Percentiles rank a stretch among this genome's conserved stretches.
Conservation (phyloP, 2,888 invertebrate species). For the Polyploca ridens region DNA sequence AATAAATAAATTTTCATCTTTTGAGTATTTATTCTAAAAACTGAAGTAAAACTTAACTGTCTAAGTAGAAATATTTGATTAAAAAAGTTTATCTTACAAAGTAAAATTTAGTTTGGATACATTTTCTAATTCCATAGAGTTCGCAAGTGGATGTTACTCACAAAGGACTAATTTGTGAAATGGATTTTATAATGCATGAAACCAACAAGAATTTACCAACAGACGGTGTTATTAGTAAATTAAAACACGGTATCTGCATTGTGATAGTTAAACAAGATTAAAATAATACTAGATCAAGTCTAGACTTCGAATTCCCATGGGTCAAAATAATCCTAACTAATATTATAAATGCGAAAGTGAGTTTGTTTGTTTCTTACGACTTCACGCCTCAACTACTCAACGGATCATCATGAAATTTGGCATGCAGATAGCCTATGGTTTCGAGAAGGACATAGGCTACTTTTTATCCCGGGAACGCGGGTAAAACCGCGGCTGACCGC, state of each 20-base stretch:
- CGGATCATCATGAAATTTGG: too few species aligned
- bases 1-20: neutral
- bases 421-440: too few species aligned
- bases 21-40: neutral
- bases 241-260: neutral
- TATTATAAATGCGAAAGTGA: neutral
- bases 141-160: neutral
- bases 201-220: neutral
- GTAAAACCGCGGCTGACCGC: too few species aligned
- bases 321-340: neutral
- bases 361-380: too few species aligned
- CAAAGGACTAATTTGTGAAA: conserved; percentile 12
- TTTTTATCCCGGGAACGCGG: too few species aligned
- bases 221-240: neutral
- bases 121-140: neutral
- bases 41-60: neutral
- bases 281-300: neutral
- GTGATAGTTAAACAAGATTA: neutral
- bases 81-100: neutral
- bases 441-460: too few species aligned
- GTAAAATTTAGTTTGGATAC: neutral
- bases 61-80: neutral
- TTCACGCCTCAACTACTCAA: too few species aligned
- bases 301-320: neutral
- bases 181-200: conserved; percentile 4